Percentiles rank a stretch among this genome's conserved stretches.
Conservation (phyloP, 2,888 invertebrate species). For the Euplagia quadripunctaria region DNA sequence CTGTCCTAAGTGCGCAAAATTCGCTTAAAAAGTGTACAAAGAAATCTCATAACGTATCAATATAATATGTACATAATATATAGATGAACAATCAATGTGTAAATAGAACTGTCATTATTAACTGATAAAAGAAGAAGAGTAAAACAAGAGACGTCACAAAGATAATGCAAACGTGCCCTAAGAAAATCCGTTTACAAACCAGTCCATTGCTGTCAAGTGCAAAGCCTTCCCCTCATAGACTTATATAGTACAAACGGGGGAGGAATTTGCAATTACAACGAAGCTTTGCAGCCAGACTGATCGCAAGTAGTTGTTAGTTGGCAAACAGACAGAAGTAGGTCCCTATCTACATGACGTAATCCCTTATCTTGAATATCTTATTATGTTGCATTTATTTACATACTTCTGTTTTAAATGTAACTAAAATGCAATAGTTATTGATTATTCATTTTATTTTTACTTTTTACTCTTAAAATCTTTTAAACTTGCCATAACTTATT, state of each 20-base stretch:
- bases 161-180: not conserved
- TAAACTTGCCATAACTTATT: too few relatives aligned
- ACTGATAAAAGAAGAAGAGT: not conserved
- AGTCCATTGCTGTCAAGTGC: constrained; percentile 17
- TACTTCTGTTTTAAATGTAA: not conserved
- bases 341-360: constrained; percentile 3
- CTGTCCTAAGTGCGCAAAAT: too few relatives aligned
- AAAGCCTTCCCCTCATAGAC: constrained; percentile 10
- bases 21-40: too few relatives aligned
- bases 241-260: constrained; percentile 13
- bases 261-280: constrained; percentile 31
- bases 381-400: not conserved
- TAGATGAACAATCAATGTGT: not conserved
- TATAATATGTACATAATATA: too few relatives aligned
- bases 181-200: constrained; percentile 10
- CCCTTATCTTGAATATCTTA: not conserved
- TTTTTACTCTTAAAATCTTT: not conserved
- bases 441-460: not conserved
- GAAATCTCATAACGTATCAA: too few relatives aligned
- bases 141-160: not conserved
- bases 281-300: constrained; percentile 15
- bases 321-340: constrained; percentile 8
- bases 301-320: constrained; percentile 21
- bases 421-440: not conserved
- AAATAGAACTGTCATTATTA: not conserved